Conservation (phyloP, 2,888 invertebrate species). For the Heliconius cydno region DNA sequence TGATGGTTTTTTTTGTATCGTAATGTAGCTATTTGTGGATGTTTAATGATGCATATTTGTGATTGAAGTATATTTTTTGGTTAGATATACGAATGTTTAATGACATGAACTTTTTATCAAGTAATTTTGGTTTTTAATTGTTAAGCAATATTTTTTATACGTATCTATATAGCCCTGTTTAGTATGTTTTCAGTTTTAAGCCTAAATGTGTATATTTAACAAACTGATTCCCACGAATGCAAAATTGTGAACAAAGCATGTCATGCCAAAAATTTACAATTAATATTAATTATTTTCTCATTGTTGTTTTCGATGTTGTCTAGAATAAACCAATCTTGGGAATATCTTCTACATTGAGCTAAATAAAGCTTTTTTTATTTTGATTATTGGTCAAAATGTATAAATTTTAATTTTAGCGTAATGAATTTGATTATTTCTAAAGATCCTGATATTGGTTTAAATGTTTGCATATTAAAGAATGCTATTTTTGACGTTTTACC, state of each 20-base stretch:
- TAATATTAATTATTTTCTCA: conserved; percentile 48
- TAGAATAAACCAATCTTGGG: conserved; percentile 56
- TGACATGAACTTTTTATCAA: not conserved
- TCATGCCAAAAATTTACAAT: conserved; percentile 65
- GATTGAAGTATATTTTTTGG: conserved; percentile 1
- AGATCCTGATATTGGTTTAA: conserved; percentile 30
- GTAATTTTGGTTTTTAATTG: conserved; percentile 19
- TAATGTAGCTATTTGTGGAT: conserved; percentile 18
- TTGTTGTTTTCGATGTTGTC: conserved; percentile 58
- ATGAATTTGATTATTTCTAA: not conserved
- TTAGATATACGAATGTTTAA: conserved; percentile 7
- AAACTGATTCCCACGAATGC: conserved; percentile 46
- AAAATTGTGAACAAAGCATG: conserved; percentile 60
- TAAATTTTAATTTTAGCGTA: not conserved
- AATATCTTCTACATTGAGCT: not conserved
- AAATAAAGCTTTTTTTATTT: not conserved
- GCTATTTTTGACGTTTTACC: conserved; percentile 61
- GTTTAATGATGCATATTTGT: conserved; percentile 7
- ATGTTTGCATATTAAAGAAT: conserved; percentile 57
- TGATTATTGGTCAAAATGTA: not conserved
- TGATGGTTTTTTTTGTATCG: conserved; percentile 2
- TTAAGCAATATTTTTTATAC: conserved; percentile 21
- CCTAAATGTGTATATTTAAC: conserved; percentile 50
- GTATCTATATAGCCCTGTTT: conserved; percentile 37
- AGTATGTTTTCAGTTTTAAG: conserved; percentile 50